phyloP scores from a whole-genome alignment of 2,888 invertebrate genomes.

The Scrobipalpa atriplicella region DNA sequence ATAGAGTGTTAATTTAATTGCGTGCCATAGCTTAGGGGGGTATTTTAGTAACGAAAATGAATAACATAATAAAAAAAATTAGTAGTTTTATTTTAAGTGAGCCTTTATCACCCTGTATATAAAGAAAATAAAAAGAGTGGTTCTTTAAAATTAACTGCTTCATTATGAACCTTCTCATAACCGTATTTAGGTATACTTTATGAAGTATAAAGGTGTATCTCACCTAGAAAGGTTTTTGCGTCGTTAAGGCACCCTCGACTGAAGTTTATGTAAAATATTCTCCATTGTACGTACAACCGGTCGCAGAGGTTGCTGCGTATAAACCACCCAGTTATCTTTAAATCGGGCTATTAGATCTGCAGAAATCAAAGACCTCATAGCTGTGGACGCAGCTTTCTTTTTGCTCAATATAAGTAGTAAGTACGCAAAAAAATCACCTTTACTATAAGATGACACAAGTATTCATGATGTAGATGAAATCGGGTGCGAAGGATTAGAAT shows the following conservation, averaged over 20 bases:
- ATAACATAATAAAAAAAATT: too few species aligned
- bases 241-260: not conserved
- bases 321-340: slow-evolving; percentile 19
- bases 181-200: slow-evolving; percentile 18
- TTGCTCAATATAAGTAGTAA: too few species aligned
- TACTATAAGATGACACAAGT: too few species aligned
- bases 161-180: slow-evolving; percentile 15
- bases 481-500: too few species aligned
- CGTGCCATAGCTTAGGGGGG: too few species aligned
- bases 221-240: slow-evolving; percentile 8
- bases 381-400: not conserved
- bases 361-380: not conserved
- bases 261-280: slow-evolving; percentile 23
- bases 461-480: too few species aligned
- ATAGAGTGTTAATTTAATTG: too few species aligned
- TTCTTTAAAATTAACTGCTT: not conserved
- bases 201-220: slow-evolving; percentile 1
- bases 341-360: slow-evolving; percentile 15
- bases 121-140: too few species aligned
- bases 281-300: slow-evolving; percentile 23
- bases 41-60: too few species aligned
- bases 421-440: too few species aligned
- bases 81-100: too few species aligned
- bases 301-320: slow-evolving; percentile 12
- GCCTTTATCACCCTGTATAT: too few species aligned